A percentile compares a stretch with the other conserved stretches of the same genome.
Evolutionary conservation across 2,113 vertebrate species (phyloP).

Genomic region (Theristicus caerulescens): DNA sequence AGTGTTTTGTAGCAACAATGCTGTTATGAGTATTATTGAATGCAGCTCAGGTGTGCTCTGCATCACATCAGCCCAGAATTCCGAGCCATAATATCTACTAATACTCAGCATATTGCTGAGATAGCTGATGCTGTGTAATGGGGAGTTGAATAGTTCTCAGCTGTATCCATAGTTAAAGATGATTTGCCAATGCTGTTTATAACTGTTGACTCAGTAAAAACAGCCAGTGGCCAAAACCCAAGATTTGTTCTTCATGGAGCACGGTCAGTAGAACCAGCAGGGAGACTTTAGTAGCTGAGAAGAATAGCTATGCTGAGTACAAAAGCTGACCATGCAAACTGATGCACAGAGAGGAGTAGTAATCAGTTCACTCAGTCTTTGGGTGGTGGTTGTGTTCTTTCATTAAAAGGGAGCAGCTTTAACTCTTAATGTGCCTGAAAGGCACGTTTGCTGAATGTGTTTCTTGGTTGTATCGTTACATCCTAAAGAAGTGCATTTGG

Average conservation of each 20-base stretch:
- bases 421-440: background rate
- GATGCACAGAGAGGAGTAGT: background rate
- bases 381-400: background rate
- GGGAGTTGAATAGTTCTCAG: background rate
- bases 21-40: background rate
- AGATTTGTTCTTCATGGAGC: background rate
- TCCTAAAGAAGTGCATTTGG: background rate
- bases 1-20: background rate
- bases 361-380: background rate
- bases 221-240: background rate
- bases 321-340: too few relatives aligned
- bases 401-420: background rate
- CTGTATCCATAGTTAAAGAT: background rate
- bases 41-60: background rate
- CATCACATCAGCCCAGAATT: background rate
- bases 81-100: too few relatives aligned
- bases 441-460: background rate
- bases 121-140: fast-evolving
- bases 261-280: background rate
- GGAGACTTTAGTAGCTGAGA: background rate
- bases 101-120: background rate
- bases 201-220: background rate
- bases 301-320: background rate
- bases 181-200: background rate
- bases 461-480: background rate